Evolutionary conservation across 2,888 invertebrate genomes (phyloP).

Genomic region (Ptychoptera albimana): DNA sequence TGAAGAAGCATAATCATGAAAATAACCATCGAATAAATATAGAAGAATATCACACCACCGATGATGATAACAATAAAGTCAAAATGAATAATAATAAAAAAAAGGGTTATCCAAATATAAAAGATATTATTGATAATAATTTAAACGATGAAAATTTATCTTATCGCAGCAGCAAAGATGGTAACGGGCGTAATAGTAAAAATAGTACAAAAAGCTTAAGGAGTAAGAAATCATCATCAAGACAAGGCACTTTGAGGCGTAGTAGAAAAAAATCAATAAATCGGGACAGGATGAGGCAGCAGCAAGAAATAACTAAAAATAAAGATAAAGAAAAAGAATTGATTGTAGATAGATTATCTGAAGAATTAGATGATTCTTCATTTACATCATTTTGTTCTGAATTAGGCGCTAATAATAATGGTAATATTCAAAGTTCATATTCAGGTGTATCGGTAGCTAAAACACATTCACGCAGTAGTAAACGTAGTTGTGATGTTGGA

Average conservation of each 20-base stretch:
- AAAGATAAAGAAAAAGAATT: slow-evolving; percentile 14
- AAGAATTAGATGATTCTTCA: slow-evolving; percentile 22
- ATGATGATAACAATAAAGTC: slow-evolving; percentile 12
- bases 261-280: slow-evolving; percentile 10
- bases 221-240: slow-evolving; percentile 23
- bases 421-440: slow-evolving; percentile 27
- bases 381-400: slow-evolving; percentile 29
- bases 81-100: slow-evolving; percentile 19
- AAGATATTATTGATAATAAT: neutral
- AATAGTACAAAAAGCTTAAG: slow-evolving; percentile 22
- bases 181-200: slow-evolving; percentile 15
- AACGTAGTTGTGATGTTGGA: slow-evolving; percentile 39
- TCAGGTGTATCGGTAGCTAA: slow-evolving; percentile 31
- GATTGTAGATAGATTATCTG: slow-evolving; percentile 15
- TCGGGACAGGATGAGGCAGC: slow-evolving; percentile 8
- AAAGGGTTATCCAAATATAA: slow-evolving; percentile 8
- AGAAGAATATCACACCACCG: slow-evolving; percentile 15
- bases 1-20: neutral
- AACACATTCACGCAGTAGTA: slow-evolving; percentile 33
- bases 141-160: slow-evolving; percentile 17
- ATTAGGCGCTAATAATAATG: slow-evolving; percentile 23
- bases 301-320: slow-evolving; percentile 9
- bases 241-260: slow-evolving; percentile 10
- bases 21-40: slow-evolving; percentile 14
- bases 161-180: slow-evolving; percentile 16